phyloP scores from a whole-genome alignment of 2,113 vertebrate species.

The Ornithorhynchus anatinus region DNA sequence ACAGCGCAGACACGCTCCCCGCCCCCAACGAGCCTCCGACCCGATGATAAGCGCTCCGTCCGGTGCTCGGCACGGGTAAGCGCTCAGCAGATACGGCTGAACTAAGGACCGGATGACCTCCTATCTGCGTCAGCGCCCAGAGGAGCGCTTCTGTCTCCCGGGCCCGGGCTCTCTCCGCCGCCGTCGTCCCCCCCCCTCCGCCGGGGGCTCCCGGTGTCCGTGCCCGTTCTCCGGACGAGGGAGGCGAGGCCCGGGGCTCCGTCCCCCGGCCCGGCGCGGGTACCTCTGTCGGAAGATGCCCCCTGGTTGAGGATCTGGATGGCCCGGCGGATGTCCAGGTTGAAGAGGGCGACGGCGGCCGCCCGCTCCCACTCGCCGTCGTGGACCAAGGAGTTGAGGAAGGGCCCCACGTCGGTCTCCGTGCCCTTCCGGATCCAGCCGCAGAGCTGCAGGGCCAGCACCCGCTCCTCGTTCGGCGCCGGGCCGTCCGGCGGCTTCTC shows the following conservation, averaged over 20 bases:
- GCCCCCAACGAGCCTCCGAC: too few species aligned
- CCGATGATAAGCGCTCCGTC: too few species aligned
- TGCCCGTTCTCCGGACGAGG: too few species aligned
- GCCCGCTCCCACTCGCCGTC: constrained; percentile 95
- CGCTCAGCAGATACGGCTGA: too few species aligned
- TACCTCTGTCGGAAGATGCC: constrained; percentile 89
- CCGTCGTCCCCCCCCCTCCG: too few species aligned
- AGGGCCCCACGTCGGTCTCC: constrained; percentile 87
- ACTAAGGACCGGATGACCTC: too few species aligned
- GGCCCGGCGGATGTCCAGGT: constrained; percentile 92
- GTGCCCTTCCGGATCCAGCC: constrained; percentile 92
- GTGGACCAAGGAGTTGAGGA: constrained; percentile 89
- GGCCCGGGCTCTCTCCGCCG: too few species aligned
- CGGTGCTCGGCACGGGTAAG: too few species aligned
- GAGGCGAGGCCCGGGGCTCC: not conserved
- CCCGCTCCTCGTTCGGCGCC: constrained; percentile 90
- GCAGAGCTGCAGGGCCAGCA: constrained; percentile 91
- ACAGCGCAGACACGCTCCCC: too few species aligned
- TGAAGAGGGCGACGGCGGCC: constrained; percentile 94
- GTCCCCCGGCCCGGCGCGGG: not conserved
- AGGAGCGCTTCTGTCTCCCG: too few species aligned
- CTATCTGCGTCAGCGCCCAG: too few species aligned
- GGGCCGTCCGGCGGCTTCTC: constrained; percentile 87
- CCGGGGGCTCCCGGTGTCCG: too few species aligned
- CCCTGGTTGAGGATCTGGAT: constrained; percentile 97